Evolutionary conservation across 92 coral and sea anemone genomes (phyloP).

Genomic region (Metridium senile): DNA sequence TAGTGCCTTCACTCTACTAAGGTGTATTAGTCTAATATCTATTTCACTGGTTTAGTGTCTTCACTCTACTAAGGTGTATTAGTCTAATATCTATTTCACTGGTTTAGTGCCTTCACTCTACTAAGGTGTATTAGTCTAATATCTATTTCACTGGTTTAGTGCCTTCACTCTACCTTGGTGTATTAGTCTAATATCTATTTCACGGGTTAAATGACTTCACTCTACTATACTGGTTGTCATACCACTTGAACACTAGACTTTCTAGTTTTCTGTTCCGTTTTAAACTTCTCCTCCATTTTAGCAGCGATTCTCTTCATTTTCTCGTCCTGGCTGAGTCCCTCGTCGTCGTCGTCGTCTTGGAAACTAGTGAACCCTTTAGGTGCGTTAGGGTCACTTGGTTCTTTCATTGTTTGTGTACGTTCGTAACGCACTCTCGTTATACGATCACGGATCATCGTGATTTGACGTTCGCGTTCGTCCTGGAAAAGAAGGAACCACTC

Average conservation of each 20-base stretch:
- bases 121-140: too few species aligned
- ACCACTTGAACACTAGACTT: conserved; percentile 53
- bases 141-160: too few species aligned
- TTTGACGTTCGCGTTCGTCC: conserved; percentile 98
- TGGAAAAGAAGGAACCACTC: not conserved
- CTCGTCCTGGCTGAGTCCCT: conserved; percentile 87
- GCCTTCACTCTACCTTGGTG: too few species aligned
- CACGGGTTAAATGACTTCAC: too few species aligned
- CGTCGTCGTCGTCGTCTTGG: conserved; percentile 81
- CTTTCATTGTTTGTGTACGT: conserved; percentile 95
- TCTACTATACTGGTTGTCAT: too few species aligned
- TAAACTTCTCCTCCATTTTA: conserved; percentile 96
- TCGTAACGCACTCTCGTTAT: conserved; percentile 96
- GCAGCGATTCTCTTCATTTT: conserved; percentile 96
- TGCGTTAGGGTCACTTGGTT: conserved; percentile 75
- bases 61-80: too few species aligned
- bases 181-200: too few species aligned
- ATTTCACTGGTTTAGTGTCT: too few species aligned
- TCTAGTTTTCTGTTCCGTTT: conserved; percentile 70
- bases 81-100: too few species aligned
- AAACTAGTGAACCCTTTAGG: conserved; percentile 86
- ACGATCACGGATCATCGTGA: conserved; percentile 93
- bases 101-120: too few species aligned
- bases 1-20: too few species aligned
- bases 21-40: too few species aligned